Evolutionary conservation across 2,888 invertebrate genomes (phyloP).

Genomic region (Dryadula phaetusa): DNA sequence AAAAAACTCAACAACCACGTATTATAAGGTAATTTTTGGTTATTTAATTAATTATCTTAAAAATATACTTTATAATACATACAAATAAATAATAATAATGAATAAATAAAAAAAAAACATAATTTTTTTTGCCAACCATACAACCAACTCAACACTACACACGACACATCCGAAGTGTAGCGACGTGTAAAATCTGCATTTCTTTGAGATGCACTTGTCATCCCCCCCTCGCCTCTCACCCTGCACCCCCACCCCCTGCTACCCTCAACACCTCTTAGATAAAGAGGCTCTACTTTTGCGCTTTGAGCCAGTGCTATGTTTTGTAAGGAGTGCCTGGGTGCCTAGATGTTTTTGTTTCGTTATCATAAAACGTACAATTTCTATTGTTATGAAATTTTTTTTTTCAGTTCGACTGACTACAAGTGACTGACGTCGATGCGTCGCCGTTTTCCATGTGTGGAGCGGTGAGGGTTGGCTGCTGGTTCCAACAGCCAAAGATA

Average conservation of each 20-base stretch:
- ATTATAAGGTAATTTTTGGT: too few relatives aligned
- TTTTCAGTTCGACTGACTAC: conserved; percentile 40
- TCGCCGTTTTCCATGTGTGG: conserved; percentile 15
- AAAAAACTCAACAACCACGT: too few relatives aligned
- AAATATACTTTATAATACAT: too few relatives aligned
- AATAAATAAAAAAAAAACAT: background rate
- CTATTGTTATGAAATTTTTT: conserved; percentile 49
- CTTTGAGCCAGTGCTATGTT: conserved; percentile 77
- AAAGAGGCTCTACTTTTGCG: conserved; percentile 81
- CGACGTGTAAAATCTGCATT: conserved; percentile 85
- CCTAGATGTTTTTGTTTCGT: conserved; percentile 57
- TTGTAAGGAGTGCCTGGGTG: conserved; percentile 62
- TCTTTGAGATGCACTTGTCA: conserved; percentile 84
- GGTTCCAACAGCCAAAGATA: too few relatives aligned
- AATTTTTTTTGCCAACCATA: conserved; percentile 53
- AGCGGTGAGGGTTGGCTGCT: too few relatives aligned
- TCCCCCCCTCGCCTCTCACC: conserved; percentile 50
- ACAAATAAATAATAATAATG: too few relatives aligned
- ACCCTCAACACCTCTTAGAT: conserved; percentile 72
- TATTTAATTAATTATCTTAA: too few relatives aligned
- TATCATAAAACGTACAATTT: conserved; percentile 56
- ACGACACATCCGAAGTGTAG: conserved; percentile 78
- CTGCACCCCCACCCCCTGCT: conserved; percentile 25
- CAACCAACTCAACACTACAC: conserved; percentile 64
- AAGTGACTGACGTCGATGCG: conserved; percentile 32